Base-by-base conservation (phyloP, 2,888 invertebrate genomes). In the Anodontia alba region DNA sequence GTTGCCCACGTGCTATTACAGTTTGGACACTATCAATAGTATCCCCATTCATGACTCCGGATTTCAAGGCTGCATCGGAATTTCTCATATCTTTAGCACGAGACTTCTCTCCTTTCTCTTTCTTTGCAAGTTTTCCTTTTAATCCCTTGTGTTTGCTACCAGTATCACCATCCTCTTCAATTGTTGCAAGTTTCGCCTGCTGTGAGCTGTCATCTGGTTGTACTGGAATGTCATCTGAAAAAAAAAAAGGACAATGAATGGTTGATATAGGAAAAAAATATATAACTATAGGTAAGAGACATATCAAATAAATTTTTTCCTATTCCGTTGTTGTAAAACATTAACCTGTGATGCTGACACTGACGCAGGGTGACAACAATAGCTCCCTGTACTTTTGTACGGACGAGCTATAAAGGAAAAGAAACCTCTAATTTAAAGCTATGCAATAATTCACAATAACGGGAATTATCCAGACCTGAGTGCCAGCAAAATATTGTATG, bases 211-310 rank as follows among this genome's bases (percentile, higher is more conserved):
- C 88, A 17, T 83, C 83, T 31, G 81, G 80, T 62, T 87, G 83
- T 12, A 90, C 84, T 10, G 86, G 85, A 54, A 90, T 90, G 73
- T 90, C 90, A 77, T 90, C 90, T 90, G 81, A n/a, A 73, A 80
- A 76, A 66, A 46, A n/a, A 43, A 72, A 54, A 38, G n/a, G n/a
- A n/a, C n/a, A n/a, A n/a, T n/a, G n/a, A n/a, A n/a, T n/a, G n/a
- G n/a, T n/a, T n/a, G n/a, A n/a, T 49, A n/a, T n/a, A n/a, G n/a
- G n/a, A n/a, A n/a, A n/a, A n/a, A n/a, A n/a, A n/a, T n/a, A n/a
- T n/a, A n/a, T n/a, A n/a, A n/a, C n/a, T n/a, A n/a, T n/a, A n/a
- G n/a, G 26, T 62, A 72, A 68, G 23, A 62, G 62, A 62, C 62
- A 29, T 29, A n/a, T 17, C 26, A 12, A 33, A 36, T 68, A 10